These are phyloP conservation scores for Prorops nasuta DNA, from an alignment of 1,140 invertebrate species.

Conservation along the genomic window DNA sequence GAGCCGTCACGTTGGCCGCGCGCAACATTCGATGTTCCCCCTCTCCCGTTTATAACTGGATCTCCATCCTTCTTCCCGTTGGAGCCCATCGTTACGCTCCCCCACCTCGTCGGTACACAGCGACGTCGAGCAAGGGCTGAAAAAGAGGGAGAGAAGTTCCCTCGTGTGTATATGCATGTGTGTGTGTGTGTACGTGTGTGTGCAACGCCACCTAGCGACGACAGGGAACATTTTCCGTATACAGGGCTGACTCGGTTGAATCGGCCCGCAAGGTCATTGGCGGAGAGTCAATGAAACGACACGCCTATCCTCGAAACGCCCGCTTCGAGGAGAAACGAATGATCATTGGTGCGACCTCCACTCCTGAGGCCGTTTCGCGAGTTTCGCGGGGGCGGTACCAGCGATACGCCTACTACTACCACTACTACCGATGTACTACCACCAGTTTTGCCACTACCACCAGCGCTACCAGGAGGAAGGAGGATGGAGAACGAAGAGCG, in stretches of 20 bases:
- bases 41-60: neutral
- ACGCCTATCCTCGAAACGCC: constrained; percentile 11
- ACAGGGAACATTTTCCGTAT: neutral
- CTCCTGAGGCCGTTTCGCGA: constrained; percentile 37
- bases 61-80: constrained; percentile 5
- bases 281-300: neutral
- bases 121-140: too few relatives aligned
- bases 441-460: constrained; percentile 26
- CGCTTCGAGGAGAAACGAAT: constrained; percentile 18
- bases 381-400: constrained; percentile 41
- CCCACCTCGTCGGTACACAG: constrained; percentile 3
- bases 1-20: constrained; percentile 53
- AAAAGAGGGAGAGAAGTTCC: too few relatives aligned
- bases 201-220: constrained; percentile 3
- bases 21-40: neutral
- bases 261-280: neutral
- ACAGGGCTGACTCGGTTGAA: constrained; percentile 2
- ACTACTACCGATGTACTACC: constrained; percentile 14
- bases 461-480: constrained; percentile 17
- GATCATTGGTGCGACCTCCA: constrained; percentile 32
- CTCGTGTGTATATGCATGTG: too few relatives aligned
- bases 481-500: constrained; percentile 21
- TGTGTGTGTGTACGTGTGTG: neutral
- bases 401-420: constrained; percentile 16
- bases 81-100: constrained; percentile 14